These are phyloP conservation scores for Drosophila kurseongensis DNA, from an alignment of 1,140 invertebrate species.

Conservation along the genomic window DNA sequence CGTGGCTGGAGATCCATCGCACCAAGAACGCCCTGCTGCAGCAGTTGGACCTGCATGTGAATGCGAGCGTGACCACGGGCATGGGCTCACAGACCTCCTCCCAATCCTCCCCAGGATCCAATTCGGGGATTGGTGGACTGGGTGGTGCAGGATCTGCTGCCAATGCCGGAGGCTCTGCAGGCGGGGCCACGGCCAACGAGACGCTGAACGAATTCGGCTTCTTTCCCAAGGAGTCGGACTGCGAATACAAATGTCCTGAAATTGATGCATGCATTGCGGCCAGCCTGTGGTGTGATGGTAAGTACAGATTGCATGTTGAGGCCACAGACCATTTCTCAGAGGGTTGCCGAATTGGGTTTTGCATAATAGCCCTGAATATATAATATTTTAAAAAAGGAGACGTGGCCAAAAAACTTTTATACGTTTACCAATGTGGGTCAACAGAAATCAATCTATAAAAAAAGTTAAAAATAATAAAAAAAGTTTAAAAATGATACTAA, in stretches of 20 bases:
- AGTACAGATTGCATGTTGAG: slow-evolving; percentile 57
- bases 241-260: slow-evolving; percentile 92
- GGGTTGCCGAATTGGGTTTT: slow-evolving; percentile 6
- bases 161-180: slow-evolving; percentile 25
- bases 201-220: slow-evolving; percentile 84
- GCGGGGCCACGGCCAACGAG: slow-evolving; percentile 85
- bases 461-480: too few relatives aligned
- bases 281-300: slow-evolving; percentile 94
- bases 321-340: slow-evolving; percentile 5
- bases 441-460: not conserved
- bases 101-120: slow-evolving; percentile 13
- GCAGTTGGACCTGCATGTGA: slow-evolving; percentile 86
- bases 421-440: not conserved
- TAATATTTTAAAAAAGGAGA: not conserved
- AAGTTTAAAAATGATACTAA: too few relatives aligned
- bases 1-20: slow-evolving; percentile 90
- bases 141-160: slow-evolving; percentile 33
- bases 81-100: slow-evolving; percentile 47
- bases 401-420: not conserved
- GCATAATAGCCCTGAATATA: not conserved
- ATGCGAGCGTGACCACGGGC: slow-evolving; percentile 77
- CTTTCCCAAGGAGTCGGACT: slow-evolving; percentile 86
- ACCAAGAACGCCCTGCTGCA: slow-evolving; percentile 88
- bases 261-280: slow-evolving; percentile 94
- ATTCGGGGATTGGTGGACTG: slow-evolving; percentile 30